Evolutionary conservation across 2,888 invertebrate species (phyloP).

Genomic region (Pachymerium ferrugineum): DNA sequence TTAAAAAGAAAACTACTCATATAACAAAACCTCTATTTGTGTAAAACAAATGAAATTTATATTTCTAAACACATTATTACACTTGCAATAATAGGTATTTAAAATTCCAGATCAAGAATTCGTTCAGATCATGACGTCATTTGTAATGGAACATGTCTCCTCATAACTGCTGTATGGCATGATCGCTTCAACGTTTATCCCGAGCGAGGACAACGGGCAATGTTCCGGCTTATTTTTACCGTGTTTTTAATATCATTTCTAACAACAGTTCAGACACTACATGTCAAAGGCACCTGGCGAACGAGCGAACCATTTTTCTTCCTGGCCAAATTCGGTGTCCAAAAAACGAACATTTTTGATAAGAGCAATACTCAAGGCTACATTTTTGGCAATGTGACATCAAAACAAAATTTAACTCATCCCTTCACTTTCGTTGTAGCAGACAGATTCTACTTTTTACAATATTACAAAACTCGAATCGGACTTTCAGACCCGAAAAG

Average conservation of each 20-base stretch:
- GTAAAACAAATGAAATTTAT: no score
- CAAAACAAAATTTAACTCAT: slow-evolving; percentile 57
- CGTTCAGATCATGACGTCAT: no score
- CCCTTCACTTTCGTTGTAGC: slow-evolving; percentile 77
- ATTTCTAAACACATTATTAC: no score
- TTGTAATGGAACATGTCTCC: neutral
- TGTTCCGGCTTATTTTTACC: neutral
- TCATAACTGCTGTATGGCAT: neutral
- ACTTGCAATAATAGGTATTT: no score
- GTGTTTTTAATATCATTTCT: neutral
- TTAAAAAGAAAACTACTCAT: no score
- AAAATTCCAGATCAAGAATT: no score
- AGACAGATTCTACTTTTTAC: slow-evolving; percentile 79
- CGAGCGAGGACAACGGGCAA: neutral
- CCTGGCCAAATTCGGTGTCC: slow-evolving; percentile 91
- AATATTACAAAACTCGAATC: slow-evolving; percentile 72
- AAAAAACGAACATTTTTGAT: slow-evolving; percentile 84
- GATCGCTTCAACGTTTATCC: neutral
- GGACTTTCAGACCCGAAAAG: slow-evolving; percentile 55
- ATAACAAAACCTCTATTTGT: no score
- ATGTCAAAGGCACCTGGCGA: slow-evolving; percentile 34
- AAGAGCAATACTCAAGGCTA: slow-evolving; percentile 84
- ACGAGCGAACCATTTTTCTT: slow-evolving; percentile 68
- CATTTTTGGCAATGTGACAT: slow-evolving; percentile 91
- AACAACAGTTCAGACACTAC: neutral